Percentiles rank a stretch among this genome's conserved stretches.
phyloP scores from a whole-genome alignment of 1,140 invertebrate species.

The Atta colombica region DNA sequence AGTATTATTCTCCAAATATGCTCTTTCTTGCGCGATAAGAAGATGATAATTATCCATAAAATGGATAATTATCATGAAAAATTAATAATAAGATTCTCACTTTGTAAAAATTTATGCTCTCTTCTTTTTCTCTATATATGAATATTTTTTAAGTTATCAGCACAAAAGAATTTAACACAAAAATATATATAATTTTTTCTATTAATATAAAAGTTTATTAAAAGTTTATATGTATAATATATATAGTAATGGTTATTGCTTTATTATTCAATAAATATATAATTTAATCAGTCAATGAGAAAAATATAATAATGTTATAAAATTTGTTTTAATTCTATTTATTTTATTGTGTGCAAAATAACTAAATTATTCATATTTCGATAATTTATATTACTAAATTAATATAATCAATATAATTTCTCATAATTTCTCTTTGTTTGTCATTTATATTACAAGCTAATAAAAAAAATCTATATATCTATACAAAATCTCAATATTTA shows the following conservation, averaged over 20 bases:
- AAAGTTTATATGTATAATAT: not conserved
- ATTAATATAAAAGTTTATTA: not conserved
- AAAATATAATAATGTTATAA: not conserved
- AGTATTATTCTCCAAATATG: not conserved
- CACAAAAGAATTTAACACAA: not conserved
- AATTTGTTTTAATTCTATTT: no score
- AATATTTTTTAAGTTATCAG: not conserved
- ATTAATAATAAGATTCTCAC: not conserved
- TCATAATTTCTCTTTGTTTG: no score
- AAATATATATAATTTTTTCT: not conserved
- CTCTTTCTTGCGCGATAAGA: not conserved
- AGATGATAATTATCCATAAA: no score
- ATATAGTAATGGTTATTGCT: not conserved
- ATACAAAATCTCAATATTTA: not conserved
- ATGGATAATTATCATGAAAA: not conserved
- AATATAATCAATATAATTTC: no score
- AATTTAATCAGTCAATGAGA: not conserved
- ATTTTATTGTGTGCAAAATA: no score
- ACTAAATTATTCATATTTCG: no score
- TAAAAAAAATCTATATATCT: not conserved
- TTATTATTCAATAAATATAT: not conserved
- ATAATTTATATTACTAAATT: no score
- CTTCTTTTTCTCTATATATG: not conserved
- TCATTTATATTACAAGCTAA: not conserved
- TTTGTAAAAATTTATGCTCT: constrained; percentile 12